A percentile compares a stretch with the other conserved stretches of the same genome.
Conservation (phyloP, 2,797 vertebrate genomes). For the Botia almorhae region DNA sequence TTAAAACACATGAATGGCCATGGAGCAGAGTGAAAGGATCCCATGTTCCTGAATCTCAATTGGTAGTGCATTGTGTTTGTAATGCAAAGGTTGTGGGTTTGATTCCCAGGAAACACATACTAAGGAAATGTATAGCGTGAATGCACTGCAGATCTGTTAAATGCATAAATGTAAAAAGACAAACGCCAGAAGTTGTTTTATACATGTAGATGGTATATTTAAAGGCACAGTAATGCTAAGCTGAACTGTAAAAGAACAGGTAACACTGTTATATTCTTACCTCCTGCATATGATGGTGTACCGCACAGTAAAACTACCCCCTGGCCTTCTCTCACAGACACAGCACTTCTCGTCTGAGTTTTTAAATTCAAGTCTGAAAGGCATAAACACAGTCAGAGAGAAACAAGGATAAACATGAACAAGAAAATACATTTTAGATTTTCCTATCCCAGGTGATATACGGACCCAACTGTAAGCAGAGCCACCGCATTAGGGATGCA, state of each 20-base stretch:
- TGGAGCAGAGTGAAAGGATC: not conserved
- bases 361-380: constrained; percentile 87
- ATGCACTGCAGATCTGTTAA: no score
- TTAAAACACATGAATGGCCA: not conserved
- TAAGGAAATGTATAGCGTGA: no score
- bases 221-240: not conserved
- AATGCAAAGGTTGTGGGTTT: no score
- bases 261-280: constrained; percentile 71
- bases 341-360: constrained; percentile 85
- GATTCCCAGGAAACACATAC: no score
- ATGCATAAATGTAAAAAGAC: not conserved
- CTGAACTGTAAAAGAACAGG: not conserved
- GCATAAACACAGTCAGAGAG: constrained; percentile 17
- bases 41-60: no score
- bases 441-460: no score
- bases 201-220: not conserved
- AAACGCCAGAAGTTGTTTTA: not conserved
- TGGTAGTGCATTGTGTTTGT: no score
- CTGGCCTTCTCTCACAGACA: constrained; percentile 93
- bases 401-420: not conserved
- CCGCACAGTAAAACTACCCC: constrained; percentile 94
- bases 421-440: not conserved
- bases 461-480: not conserved
- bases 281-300: constrained; percentile 86
- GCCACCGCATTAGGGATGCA: not conserved